Base-by-base conservation (phyloP, 2,113 vertebrate genomes). In the Zosterops hypoxanthus region DNA sequence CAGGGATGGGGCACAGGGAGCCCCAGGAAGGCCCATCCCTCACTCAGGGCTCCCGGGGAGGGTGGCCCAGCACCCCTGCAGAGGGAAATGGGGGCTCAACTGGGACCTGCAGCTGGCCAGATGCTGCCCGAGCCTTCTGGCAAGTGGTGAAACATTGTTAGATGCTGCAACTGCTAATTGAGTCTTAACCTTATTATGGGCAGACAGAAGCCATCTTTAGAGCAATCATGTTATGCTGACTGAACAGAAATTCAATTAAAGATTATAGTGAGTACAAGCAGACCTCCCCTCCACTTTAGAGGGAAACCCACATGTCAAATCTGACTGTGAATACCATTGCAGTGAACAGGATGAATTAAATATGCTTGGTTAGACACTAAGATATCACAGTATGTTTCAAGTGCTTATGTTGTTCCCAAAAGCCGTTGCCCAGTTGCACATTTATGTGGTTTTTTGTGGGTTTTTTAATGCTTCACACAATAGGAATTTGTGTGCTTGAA, bases 191-290 rank as follows among this genome's bases (percentile, higher is more conserved):
- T 90, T 50, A 86, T 97, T 95, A 88, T 8, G 16, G 86, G 80
- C 49, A 93, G 88, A 84, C 88, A 96, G 82, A 94, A 96, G 39
- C 64, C 88, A 33, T 96, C 64, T 93, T 93, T 50, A 94, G 76
- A 92, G 88, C 90, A 90, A 95, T 96, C 79, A 68, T 6, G 25
- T 71, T 92, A 93, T 52, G 92, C 95, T 89, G 66, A 82, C 9
- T 92, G 95, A 96, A 88, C 65, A 72, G 46, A 79, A 92, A 97
- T 92, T 90, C 72, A 90, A 92, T 97, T 96, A 94, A 81, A 86
- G 82, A 88, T 64, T 49, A 33, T 1, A 86, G 60, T 94, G 94
- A 96, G 36, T 72, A 88, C 65, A 92, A 90, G 53, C 84, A 88
- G 96, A 93, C 20, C 64, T 86, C 44, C 29, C 50, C 15, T 60